Conservation (phyloP, 2,113 vertebrate species). For the Desmodus rotundus region DNA sequence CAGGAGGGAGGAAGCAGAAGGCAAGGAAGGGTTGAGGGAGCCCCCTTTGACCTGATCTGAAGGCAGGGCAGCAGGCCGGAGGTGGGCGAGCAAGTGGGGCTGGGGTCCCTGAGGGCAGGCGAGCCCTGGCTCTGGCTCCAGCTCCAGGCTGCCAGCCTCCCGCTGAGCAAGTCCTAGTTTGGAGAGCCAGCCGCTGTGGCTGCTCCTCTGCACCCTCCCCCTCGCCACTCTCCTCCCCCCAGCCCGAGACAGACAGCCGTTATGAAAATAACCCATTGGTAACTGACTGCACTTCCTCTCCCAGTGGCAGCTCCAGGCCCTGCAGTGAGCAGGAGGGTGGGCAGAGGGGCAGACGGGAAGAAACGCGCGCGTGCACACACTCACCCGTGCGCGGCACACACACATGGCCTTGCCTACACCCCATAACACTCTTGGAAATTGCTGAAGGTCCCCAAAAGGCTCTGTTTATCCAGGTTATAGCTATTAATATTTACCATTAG, state of each 20-base stretch:
- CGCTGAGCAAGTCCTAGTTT: slow-evolving; percentile 81
- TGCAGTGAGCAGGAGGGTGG: not conserved
- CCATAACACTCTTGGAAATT: not conserved
- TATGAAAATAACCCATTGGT: slow-evolving; percentile 77
- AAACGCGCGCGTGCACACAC: not conserved
- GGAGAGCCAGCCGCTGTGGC: slow-evolving; percentile 69
- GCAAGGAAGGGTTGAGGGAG: slow-evolving; percentile 19
- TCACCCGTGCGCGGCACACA: not conserved
- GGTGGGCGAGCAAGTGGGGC: slow-evolving; percentile 27
- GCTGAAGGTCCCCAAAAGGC: not conserved
- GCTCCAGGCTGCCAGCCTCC: slow-evolving; percentile 50
- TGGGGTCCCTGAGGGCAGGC: slow-evolving; percentile 52
- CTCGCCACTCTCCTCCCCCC: slow-evolving; percentile 54
- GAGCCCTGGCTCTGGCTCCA: not conserved
- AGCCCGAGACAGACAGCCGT: slow-evolving; percentile 77
- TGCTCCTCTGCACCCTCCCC: slow-evolving; percentile 67
- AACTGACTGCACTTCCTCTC: slow-evolving; percentile 81
- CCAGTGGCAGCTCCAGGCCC: slow-evolving; percentile 2
- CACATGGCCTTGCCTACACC: not conserved
- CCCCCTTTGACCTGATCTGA: slow-evolving; percentile 81
- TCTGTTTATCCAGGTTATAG: not conserved
- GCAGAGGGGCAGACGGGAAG: not conserved
- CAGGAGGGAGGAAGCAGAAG: not conserved
- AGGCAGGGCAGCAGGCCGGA: slow-evolving; percentile 43
- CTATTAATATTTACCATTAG: not conserved